Conservation (phyloP, 1,140 invertebrate genomes). For the Phenacoccus solenopsis region DNA sequence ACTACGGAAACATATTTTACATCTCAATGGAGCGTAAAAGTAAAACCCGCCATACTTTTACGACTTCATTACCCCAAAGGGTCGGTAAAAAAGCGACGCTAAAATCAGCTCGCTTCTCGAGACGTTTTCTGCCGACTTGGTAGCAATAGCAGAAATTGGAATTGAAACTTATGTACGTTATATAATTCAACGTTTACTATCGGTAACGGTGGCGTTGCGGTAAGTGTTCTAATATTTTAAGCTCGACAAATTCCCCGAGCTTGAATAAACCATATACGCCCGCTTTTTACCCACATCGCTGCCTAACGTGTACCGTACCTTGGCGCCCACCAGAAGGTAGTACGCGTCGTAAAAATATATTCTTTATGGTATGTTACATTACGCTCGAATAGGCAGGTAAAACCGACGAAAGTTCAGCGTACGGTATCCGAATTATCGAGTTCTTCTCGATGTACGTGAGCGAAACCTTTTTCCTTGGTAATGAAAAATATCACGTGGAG, state of each 20-base stretch:
- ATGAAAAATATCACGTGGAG: too few relatives aligned
- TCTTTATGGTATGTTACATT: not conserved
- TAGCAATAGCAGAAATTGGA: slow-evolving; percentile 15
- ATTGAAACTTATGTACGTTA: slow-evolving; percentile 13
- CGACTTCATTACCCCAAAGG: slow-evolving; percentile 10
- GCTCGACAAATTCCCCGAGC: slow-evolving; percentile 16
- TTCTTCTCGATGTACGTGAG: too few relatives aligned
- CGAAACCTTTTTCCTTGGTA: too few relatives aligned
- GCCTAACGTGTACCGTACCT: not conserved
- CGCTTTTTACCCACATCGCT: too few relatives aligned
- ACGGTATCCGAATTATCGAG: not conserved
- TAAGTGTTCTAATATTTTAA: slow-evolving; percentile 18
- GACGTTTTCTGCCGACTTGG: not conserved
- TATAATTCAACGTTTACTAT: slow-evolving; percentile 18
- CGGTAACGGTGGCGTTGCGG: not conserved
- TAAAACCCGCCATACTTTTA: slow-evolving; percentile 4
- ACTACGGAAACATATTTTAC: not conserved
- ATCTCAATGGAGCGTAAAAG: slow-evolving; percentile 8
- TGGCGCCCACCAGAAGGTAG: not conserved
- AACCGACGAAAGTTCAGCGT: not conserved
- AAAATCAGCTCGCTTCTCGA: not conserved
- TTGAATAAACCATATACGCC: slow-evolving; percentile 7
- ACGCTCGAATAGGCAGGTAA: not conserved
- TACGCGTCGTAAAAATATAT: not conserved
- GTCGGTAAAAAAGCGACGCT: not conserved